Base-by-base conservation (phyloP, 35 echinoderm and acorn worm genomes). In the Apostichopus parvimensis region DNA sequence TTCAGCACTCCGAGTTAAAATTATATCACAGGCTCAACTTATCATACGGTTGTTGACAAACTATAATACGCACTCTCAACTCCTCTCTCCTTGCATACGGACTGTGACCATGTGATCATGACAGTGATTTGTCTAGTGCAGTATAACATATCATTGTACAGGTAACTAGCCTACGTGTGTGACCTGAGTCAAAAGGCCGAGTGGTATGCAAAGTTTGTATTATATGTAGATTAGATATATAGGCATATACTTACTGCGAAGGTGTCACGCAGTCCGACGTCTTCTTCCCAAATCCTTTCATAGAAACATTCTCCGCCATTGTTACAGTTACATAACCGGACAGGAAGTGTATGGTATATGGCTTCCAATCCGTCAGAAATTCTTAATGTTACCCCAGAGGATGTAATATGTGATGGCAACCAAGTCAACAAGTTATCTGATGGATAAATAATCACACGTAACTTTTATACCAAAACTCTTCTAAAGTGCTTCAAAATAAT, bases 221-320 rank as follows among this genome's bases (percentile, higher is more conserved):
- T 45, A 45, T 45, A 45, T 45, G 34, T 45, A 45, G 34, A 45
- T 45, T 45, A 45, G 34, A 45, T 45, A 45, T 45, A 45, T 45
- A 45, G 34, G 34, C 34, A 0, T 26, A 58, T 15, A 56, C 83
- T 59, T 20, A 87, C 83, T 61, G 83, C 83, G 12, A 87, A 4
- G 17, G 54, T 20, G 22, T 87, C 55, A 22, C 17, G 20, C n/a
- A 22, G 1, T 11, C 83, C 83, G 61, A 87, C 8, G 53, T 87
- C 83, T 4, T 66, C 83, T 66, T 87, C 83, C 83, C 83, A 87
- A 45, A 87, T 11, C 53, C 83, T 56, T 20, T 62, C 54, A 26
- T 61, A 87, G 83, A 61, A 87, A 26, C 83, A 87, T 24, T 87
- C 83, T 24, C 57, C 83, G 45, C 80, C 80, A 83, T 9, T 52